A percentile compares a stretch with the other conserved stretches of the same genome.
Evolutionary conservation across 1,140 invertebrate species (phyloP).

Genomic region (Adelges cooleyi): DNA sequence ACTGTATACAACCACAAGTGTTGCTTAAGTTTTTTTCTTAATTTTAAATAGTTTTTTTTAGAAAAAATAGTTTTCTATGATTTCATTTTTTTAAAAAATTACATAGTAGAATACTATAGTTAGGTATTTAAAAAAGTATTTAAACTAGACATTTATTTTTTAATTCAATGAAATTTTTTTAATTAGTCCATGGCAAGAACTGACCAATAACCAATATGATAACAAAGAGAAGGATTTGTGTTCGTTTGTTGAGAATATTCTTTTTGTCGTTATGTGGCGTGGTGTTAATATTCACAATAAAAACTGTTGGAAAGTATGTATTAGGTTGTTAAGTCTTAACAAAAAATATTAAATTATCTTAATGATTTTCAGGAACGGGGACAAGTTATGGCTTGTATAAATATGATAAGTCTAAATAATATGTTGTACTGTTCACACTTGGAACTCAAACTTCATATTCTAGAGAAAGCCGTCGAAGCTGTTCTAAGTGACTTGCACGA

Average conservation of each 20-base stretch:
- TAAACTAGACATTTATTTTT: neutral
- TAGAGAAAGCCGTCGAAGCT: constrained; percentile 50
- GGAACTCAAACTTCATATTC: constrained; percentile 45
- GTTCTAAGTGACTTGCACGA: constrained; percentile 47
- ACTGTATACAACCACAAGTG: too few species aligned
- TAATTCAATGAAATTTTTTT: constrained; percentile 20
- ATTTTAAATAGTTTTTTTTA: neutral
- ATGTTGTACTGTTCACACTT: constrained; percentile 46
- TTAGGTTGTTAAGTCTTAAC: constrained; percentile 3
- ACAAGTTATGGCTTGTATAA: constrained; percentile 50
- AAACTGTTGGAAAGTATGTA: constrained; percentile 45
- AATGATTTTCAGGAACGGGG: constrained; percentile 42
- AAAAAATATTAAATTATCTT: constrained; percentile 1
- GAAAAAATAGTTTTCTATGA: neutral
- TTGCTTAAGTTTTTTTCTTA: neutral
- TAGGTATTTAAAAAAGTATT: neutral
- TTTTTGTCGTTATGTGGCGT: constrained; percentile 51
- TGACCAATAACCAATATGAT: constrained; percentile 38
- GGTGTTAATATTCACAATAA: constrained; percentile 47
- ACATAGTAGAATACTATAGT: neutral
- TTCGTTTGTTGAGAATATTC: constrained; percentile 45
- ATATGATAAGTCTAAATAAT: constrained; percentile 48
- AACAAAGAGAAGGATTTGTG: constrained; percentile 47
- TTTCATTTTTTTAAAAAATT: neutral
- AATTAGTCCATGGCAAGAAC: constrained; percentile 33